Conservation (phyloP, 1,140 invertebrate species). For the Physella acuta region DNA sequence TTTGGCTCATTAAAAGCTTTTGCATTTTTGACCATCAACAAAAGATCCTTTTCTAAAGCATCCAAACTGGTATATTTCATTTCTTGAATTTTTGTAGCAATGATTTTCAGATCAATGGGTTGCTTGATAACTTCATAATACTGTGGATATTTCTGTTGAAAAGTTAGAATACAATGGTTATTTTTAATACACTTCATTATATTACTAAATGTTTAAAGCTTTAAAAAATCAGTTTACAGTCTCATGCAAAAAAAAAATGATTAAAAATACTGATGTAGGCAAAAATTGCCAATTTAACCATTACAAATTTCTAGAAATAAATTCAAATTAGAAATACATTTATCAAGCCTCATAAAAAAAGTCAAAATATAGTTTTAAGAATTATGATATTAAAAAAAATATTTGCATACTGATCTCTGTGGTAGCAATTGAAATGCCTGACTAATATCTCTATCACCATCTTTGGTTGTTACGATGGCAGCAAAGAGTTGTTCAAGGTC, state of each 20-base stretch:
- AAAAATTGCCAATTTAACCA: background rate
- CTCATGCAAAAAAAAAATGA: background rate
- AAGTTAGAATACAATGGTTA: slow-evolving; percentile 31
- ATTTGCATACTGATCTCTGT: slow-evolving; percentile 65
- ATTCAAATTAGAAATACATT: background rate
- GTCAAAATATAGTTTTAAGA: background rate
- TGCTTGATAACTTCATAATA: slow-evolving; percentile 60
- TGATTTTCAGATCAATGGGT: slow-evolving; percentile 59
- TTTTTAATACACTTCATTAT: background rate
- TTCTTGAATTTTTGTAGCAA: slow-evolving; percentile 69
- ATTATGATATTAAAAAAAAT: slow-evolving; percentile 5
- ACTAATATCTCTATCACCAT: slow-evolving; percentile 79
- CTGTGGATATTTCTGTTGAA: slow-evolving; percentile 63
- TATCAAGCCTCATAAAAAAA: background rate
- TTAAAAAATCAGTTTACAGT: background rate
- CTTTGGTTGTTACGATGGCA: slow-evolving; percentile 77
- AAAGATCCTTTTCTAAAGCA: slow-evolving; percentile 88
- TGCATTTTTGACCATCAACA: slow-evolving; percentile 91
- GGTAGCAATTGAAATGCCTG: slow-evolving; percentile 86
- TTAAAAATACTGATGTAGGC: background rate
- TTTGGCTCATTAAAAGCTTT: slow-evolving; percentile 95
- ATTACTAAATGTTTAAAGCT: background rate
- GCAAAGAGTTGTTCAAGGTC: slow-evolving; percentile 71
- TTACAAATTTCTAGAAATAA: no score
- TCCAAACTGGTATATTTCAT: slow-evolving; percentile 74